These are phyloP conservation scores for Paradoxurus hermaphroditus DNA, from an alignment of 2,113 vertebrate genomes.

Conservation along the genomic window DNA sequence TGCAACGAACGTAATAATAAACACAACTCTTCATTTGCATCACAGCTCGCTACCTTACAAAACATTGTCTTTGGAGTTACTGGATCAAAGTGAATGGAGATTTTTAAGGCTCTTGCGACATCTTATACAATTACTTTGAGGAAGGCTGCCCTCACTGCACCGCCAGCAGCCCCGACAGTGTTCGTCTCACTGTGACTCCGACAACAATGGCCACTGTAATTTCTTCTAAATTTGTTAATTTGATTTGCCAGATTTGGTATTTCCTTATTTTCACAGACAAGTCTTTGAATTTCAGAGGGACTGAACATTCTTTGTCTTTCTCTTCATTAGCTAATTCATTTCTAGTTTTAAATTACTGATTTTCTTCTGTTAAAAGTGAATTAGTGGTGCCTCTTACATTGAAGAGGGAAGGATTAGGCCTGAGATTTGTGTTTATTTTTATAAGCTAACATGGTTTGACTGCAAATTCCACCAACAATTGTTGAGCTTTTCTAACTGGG, in stretches of 20 bases:
- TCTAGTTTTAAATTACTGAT: neutral
- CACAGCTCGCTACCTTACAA: neutral
- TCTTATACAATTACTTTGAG: neutral
- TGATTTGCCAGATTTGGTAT: constrained; percentile 9
- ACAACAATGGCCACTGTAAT: neutral
- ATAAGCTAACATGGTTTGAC: neutral
- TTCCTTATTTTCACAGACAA: constrained; percentile 14
- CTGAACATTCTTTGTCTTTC: neutral
- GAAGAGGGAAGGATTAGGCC: neutral
- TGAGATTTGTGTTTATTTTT: neutral
- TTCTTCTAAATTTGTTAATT: constrained; percentile 14
- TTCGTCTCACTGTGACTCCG: neutral
- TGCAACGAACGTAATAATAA: neutral
- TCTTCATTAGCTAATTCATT: neutral
- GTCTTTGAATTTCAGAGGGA: constrained; percentile 29
- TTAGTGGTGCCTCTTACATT: neutral
- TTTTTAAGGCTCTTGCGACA: neutral
- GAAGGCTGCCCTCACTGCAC: neutral
- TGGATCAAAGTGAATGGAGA: neutral
- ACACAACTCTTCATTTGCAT: neutral
- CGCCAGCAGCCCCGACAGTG: neutral
- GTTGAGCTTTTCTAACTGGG: neutral
- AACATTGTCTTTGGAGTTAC: neutral
- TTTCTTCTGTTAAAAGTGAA: neutral
- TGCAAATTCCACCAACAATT: neutral